These are phyloP conservation scores for Tetragonula clypearis DNA, from an alignment of 1,140 invertebrate species.

Conservation along the genomic window DNA sequence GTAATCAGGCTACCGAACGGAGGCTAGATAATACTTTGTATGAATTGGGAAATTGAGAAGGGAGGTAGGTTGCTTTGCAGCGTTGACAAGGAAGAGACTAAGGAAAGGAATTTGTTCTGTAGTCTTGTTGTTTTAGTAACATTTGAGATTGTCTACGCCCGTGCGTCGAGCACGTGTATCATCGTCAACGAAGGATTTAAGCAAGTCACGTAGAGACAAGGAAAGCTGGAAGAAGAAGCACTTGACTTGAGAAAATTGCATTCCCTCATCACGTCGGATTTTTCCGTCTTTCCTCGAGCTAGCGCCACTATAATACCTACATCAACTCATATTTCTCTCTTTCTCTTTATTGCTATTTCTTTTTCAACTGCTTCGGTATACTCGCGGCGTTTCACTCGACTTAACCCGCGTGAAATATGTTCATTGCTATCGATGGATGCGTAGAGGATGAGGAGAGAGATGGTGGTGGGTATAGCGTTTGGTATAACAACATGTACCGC, in stretches of 20 bases:
- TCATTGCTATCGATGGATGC: neutral
- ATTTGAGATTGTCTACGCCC: neutral
- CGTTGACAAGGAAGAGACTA: neutral
- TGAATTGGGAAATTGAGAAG: neutral
- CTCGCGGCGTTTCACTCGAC: neutral
- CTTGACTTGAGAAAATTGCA: constrained; percentile 51
- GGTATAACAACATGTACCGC: neutral
- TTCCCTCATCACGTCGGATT: constrained; percentile 44
- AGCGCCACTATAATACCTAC: no score
- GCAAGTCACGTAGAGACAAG: constrained; percentile 56
- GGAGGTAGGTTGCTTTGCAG: neutral
- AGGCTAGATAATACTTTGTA: neutral
- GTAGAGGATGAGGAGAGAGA: neutral
- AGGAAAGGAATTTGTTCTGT: neutral
- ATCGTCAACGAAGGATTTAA: neutral
- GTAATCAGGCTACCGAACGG: neutral
- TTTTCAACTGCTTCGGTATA: neutral
- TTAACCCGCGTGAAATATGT: constrained; percentile 9
- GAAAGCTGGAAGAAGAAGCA: constrained; percentile 61
- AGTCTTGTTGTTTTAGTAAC: neutral
- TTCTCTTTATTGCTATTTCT: neutral
- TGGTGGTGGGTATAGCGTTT: neutral
- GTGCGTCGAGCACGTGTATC: neutral
- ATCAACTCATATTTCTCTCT: constrained; percentile 27
- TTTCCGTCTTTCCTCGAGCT: constrained; percentile 13